Base-by-base conservation (phyloP, 2,113 vertebrate genomes). In the Parus major region DNA sequence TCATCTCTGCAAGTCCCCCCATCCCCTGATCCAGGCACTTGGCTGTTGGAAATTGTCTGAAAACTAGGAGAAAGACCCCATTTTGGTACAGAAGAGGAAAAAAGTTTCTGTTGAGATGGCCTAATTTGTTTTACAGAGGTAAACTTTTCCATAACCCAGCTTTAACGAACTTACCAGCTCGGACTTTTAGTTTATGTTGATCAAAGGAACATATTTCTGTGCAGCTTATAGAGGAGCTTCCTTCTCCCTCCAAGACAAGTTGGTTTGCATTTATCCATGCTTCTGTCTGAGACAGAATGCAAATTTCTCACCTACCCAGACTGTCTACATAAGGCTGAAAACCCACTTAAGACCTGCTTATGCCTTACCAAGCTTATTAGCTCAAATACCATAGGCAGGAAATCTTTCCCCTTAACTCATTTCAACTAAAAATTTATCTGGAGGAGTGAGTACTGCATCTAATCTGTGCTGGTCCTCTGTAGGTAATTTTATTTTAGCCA, bases 111-210 rank as follows among this genome's bases (percentile, higher is more conserved):
- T 69, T 5, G 10, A 71, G 87, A 66, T 72, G 49, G 52, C 6
- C 18, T 92, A 88, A 91, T 86, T 94, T 69, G 16, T 82, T 93
- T 94, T 88, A 88, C 83, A 96, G 85, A 94, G 86, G 83, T 90
- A 72, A 64, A 36, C 44, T 94, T 92, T 90, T 91, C 91, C 52
- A 2, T 65, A 73, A 35, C 56, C 69, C 76, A 27, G 3, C 6
- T 87, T 82, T 94, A 94, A 96, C 41, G 44, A 70, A 95, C 46
- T 97, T 93, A 91, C 73, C 93, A 88, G 84, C 81, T 92, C 13
- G 19, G 46, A 56, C 60, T 92, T 91, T 11, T 61, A 66, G 94
- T 73, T 94, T 92, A 42, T 46, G 49, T 87, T 95, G 94, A 95
- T 95, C 78, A 97, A 88, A 97, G 88, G 53, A 91, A 71, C 2